phyloP scores from a whole-genome alignment of 2,113 vertebrate genomes.

The Coryphaenoides rupestris region DNA sequence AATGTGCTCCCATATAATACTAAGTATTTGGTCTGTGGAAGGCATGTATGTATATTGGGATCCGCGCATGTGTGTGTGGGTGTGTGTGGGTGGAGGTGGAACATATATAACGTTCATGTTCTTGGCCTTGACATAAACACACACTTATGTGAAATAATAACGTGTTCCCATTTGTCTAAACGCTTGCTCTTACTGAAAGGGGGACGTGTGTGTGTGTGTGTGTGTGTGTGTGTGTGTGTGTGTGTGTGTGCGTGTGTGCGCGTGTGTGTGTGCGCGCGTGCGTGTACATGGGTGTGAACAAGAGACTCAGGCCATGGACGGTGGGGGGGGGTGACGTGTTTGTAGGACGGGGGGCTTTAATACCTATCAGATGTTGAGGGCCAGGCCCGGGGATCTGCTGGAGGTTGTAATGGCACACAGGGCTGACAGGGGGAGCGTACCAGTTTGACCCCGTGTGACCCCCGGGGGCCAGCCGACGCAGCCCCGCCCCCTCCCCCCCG shows the following conservation, averaged over 20 bases:
- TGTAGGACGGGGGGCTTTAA: slow-evolving; percentile 41
- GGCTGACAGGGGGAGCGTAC: slow-evolving; percentile 24
- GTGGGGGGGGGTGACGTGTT: background rate
- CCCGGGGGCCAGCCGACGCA: slow-evolving; percentile 25
- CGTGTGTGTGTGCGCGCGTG: background rate
- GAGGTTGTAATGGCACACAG: slow-evolving; percentile 27
- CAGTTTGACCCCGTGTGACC: slow-evolving; percentile 49
- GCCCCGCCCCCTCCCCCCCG: slow-evolving; percentile 39
- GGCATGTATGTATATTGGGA: background rate
- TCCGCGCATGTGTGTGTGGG: background rate
- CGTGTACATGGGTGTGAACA: background rate
- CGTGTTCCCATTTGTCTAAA: too few relatives aligned
- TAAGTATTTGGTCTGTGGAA: too few relatives aligned
- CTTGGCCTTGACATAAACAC: too few relatives aligned
- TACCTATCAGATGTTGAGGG: slow-evolving; percentile 64
- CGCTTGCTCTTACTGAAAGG: too few relatives aligned
- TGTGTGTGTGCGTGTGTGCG: slow-evolving; percentile 6
- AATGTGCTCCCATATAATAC: background rate
- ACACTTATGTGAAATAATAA: too few relatives aligned
- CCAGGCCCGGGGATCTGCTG: slow-evolving; percentile 24
- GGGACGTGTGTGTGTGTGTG: slow-evolving; percentile 4
- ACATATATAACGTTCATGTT: too few relatives aligned
- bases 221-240: background rate
- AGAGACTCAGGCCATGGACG: background rate
- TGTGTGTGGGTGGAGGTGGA: too few relatives aligned